Conservation (phyloP, 92 coral and sea anemone genomes). For the Siderastrea siderea region DNA sequence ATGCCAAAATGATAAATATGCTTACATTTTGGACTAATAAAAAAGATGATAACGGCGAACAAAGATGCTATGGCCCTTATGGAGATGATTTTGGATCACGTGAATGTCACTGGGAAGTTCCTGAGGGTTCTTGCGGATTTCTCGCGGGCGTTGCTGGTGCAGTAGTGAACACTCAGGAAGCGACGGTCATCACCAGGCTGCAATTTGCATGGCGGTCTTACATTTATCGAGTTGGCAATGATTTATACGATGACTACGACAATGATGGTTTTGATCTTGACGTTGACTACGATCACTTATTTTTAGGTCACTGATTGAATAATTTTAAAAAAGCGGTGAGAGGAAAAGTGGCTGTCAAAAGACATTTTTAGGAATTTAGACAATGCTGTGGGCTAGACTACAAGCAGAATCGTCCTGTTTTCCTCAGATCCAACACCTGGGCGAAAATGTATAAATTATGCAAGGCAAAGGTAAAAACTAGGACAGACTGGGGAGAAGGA, state of each 20-base stretch:
- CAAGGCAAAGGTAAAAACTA: too few species aligned
- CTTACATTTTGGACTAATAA: constrained; percentile 81
- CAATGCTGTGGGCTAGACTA: too few species aligned
- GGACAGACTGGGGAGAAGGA: too few species aligned
- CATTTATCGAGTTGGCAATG: constrained; percentile 28
- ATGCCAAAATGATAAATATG: constrained; percentile 90
- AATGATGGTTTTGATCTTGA: constrained; percentile 33
- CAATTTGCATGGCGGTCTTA: constrained; percentile 84
- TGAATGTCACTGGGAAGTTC: constrained; percentile 43
- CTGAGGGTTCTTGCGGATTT: constrained; percentile 69
- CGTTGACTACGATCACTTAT: constrained; percentile 22
- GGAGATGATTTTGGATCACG: constrained; percentile 84
- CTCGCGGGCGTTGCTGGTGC: constrained; percentile 74
- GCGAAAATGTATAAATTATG: too few species aligned
- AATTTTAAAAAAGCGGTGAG: too few species aligned
- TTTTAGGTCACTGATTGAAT: too few species aligned
- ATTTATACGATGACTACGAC: constrained; percentile 22
- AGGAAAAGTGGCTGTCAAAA: too few species aligned
- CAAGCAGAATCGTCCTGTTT: too few species aligned
- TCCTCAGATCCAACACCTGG: too few species aligned
- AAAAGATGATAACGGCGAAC: constrained; percentile 42
- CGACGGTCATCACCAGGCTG: constrained; percentile 81
- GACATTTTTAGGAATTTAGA: too few species aligned
- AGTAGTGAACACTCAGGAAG: constrained; percentile 84
- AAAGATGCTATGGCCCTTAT: constrained; percentile 74